Evolutionary conservation across 2,797 vertebrate species (phyloP).

Genomic region (Pristis pectinata): DNA sequence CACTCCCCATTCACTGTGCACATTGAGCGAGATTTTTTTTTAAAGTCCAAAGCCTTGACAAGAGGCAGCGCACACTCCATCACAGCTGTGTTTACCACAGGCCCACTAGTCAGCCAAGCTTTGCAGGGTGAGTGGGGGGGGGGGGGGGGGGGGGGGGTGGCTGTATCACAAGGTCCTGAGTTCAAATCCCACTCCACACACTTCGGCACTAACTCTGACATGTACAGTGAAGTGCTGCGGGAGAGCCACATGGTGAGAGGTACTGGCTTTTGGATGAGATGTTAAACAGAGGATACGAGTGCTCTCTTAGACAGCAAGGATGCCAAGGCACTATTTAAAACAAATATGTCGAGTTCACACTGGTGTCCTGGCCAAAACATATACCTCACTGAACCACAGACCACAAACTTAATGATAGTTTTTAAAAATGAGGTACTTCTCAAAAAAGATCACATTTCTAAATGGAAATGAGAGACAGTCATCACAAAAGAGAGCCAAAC

Average conservation of each 20-base stretch:
- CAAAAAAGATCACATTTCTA: background rate
- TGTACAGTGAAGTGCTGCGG: background rate
- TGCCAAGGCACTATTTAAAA: background rate
- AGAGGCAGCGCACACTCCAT: background rate
- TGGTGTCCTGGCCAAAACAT: no score
- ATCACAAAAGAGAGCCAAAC: background rate
- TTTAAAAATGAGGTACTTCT: background rate
- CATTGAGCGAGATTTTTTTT: background rate
- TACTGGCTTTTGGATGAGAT: background rate
- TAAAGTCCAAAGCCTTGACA: background rate
- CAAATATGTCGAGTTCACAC: no score
- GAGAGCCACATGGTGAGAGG: background rate
- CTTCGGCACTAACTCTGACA: background rate
- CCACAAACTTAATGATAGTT: no score
- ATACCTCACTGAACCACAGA: background rate
- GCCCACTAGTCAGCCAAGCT: background rate
- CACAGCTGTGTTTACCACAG: slow-evolving; percentile 10
- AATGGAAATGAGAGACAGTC: background rate
- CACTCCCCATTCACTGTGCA: no score
- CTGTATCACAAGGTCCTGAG: background rate
- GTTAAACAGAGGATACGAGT: background rate
- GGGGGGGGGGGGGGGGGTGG: no score
- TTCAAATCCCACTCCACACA: background rate
- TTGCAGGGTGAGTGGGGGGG: no score
- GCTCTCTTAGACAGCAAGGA: background rate